Conservation (phyloP, 2,113 vertebrate genomes). For the Lonchura striata region DNA sequence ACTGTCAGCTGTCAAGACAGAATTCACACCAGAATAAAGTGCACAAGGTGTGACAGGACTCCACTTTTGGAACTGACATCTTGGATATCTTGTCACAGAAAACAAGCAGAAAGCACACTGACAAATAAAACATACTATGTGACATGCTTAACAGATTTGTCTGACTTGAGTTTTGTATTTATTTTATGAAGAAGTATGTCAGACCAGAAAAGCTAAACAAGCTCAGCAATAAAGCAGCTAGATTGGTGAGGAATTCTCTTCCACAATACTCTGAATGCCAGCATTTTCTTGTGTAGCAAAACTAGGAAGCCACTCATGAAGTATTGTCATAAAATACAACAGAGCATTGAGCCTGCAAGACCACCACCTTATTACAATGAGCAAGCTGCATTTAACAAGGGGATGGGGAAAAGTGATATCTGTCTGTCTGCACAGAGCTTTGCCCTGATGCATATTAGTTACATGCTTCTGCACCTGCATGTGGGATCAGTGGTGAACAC, state of each 20-base stretch:
- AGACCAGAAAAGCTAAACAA: neutral
- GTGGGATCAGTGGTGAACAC: neutral
- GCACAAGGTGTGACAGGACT: neutral
- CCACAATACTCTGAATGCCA: neutral
- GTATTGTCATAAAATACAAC: neutral
- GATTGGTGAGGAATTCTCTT: neutral
- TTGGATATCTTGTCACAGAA: neutral
- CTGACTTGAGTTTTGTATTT: neutral
- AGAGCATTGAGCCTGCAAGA: neutral
- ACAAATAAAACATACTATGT: neutral
- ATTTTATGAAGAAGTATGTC: neutral
- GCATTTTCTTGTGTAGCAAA: neutral
- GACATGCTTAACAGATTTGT: neutral
- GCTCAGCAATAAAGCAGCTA: neutral
- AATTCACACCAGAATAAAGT: conserved; percentile 11
- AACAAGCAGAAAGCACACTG: neutral
- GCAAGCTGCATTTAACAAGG: neutral
- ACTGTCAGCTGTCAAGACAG: conserved; percentile 26
- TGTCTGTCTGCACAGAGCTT: neutral
- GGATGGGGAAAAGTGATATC: neutral
- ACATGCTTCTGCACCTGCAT: neutral
- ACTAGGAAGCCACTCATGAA: neutral
- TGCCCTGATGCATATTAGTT: neutral
- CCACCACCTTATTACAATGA: neutral
- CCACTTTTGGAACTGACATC: neutral